phyloP scores from a whole-genome alignment of 2,888 invertebrate genomes.

The Atrina japonica region DNA sequence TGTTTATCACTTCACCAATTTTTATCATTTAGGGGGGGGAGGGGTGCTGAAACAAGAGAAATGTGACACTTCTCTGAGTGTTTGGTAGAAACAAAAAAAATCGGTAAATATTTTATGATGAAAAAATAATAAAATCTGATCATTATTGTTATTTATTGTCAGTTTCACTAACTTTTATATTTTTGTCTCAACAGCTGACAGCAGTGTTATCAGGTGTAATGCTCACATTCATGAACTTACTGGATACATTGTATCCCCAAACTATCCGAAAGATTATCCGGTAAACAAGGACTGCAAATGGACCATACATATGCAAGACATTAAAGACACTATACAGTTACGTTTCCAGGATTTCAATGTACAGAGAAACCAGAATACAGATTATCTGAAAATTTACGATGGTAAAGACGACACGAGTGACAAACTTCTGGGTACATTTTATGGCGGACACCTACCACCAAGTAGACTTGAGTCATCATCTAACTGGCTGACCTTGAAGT shows the following conservation, averaged over 20 bases:
- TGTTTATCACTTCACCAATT: not conserved
- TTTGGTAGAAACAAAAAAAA: not conserved
- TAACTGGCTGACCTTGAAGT: conserved; percentile 58
- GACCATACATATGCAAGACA: conserved; percentile 52
- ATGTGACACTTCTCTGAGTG: not conserved
- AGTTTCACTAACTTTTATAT: not conserved
- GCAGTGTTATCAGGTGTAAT: conserved; percentile 42
- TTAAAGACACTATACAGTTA: conserved; percentile 55
- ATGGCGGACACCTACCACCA: conserved; percentile 51
- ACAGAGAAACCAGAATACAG: conserved; percentile 49
- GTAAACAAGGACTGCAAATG: conserved; percentile 59
- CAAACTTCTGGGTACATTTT: conserved; percentile 54
- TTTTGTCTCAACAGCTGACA: not conserved
- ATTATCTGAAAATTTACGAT: conserved; percentile 63
- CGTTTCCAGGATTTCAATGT: conserved; percentile 50
- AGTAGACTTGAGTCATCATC: conserved; percentile 57
- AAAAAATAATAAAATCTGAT: too few species aligned
- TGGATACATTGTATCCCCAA: conserved; percentile 63
- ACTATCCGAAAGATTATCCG: conserved; percentile 56
- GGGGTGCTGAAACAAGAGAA: not conserved
- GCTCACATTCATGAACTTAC: conserved; percentile 36
- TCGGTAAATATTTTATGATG: too few species aligned
- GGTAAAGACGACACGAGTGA: conserved; percentile 52
- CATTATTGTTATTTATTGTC: too few species aligned
- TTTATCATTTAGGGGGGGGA: not conserved